Base-by-base conservation (phyloP, 1,140 invertebrate genomes). In the Drosophila pectinifera region DNA sequence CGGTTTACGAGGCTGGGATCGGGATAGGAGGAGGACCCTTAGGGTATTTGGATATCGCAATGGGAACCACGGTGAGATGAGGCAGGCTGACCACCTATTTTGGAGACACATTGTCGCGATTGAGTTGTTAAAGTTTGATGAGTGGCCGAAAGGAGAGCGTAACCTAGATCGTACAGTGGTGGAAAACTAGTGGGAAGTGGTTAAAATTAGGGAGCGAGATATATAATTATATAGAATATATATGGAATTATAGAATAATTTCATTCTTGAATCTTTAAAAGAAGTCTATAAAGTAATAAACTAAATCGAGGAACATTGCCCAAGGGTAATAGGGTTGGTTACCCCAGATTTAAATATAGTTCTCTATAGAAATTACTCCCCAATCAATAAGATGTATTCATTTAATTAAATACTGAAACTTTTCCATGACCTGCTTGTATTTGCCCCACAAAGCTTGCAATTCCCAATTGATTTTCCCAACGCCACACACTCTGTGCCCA, bases 41-140 rank as follows among this genome's bases (percentile, higher is more conserved):
- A 56, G 46, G 22, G 73, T 75, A 75, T 75, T 75, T 65, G 34
- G 45, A 46, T 70, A 63, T 57, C 31, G 51, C 67, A 75, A 55
- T 68, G 58, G 31, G 6, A 63, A 70, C 49, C 61, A 54, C 46
- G 57, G 38, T 7, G 34, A 20, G 42, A 58, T 62, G 18, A 20
- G 43, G n/a, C n/a, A n/a, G n/a, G n/a, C n/a, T n/a, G n/a, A n/a
- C n/a, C n/a, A n/a, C n/a, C n/a, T n/a, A n/a, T n/a, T n/a, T 73
- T 54, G 77, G 77, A 56, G 83, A 74, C 77, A 80, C 26, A 45
- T 57, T 22, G 64, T 82, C 69, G 54, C 73, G 79, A 88, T 88
- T 59, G 43, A 57, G 49, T 67, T 58, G 56, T 85, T 75, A 75
- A 70, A 56, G 10, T 49, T 57, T 57, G 41, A 59, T 64, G 42